Percentiles rank a stretch among this genome's conserved stretches.
Conservation (phyloP, 2,888 invertebrate species). For the Luperina testacea region DNA sequence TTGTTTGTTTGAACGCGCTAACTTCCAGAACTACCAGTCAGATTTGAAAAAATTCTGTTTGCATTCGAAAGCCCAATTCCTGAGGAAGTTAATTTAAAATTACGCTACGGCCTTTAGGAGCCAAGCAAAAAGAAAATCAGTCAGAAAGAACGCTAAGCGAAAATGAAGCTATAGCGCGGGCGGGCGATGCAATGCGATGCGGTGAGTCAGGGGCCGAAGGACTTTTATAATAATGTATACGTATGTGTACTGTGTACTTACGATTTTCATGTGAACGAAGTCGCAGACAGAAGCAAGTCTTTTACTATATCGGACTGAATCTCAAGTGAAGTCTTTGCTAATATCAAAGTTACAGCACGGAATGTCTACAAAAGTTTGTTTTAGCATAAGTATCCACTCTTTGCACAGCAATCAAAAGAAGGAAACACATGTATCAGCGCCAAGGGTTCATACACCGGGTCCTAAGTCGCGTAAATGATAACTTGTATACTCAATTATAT, state of each 20-base stretch:
- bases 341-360: constrained; percentile 24
- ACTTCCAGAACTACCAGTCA: background rate
- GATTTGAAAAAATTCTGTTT: background rate
- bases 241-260: too few species aligned
- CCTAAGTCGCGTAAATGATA: constrained; percentile 53
- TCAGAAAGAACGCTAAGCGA: background rate
- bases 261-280: background rate
- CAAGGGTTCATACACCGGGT: constrained; percentile 40
- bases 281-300: background rate
- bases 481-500: constrained; percentile 68
- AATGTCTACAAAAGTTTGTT: constrained; percentile 10
- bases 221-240: too few species aligned
- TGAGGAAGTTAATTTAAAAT: background rate
- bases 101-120: background rate
- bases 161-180: background rate
- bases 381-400: constrained; percentile 7
- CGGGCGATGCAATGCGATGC: background rate
- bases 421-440: constrained; percentile 26
- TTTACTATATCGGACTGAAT: background rate
- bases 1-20: background rate
- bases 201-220: background rate
- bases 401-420: constrained; percentile 29
- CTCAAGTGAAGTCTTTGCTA: background rate
- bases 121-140: background rate
- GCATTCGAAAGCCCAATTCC: background rate